phyloP scores from a whole-genome alignment of 2,797 vertebrate genomes.

The Cephalopachus bancanus region DNA sequence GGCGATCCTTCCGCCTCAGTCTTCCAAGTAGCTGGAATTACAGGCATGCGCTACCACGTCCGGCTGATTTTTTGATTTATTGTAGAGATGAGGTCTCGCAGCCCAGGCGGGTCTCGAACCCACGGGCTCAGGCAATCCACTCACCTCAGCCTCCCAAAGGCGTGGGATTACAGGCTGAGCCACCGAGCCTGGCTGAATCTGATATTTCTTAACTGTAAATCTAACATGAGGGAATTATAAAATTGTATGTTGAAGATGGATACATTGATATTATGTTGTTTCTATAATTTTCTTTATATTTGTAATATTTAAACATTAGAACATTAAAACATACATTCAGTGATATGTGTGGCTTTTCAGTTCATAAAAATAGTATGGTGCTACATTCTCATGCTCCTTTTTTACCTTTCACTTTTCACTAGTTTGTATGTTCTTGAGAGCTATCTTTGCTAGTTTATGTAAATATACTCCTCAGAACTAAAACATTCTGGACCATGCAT shows the following conservation, averaged over 20 bases:
- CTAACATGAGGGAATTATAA: conserved; percentile 14
- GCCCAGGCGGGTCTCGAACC: too few species aligned
- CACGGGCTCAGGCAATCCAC: too few species aligned
- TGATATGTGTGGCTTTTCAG: neutral
- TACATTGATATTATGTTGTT: conserved; percentile 6
- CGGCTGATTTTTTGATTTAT: too few species aligned
- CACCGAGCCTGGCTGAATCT: neutral
- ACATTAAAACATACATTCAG: neutral
- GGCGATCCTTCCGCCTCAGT: too few species aligned
- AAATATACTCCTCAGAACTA: conserved; percentile 4
- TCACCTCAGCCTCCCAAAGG: too few species aligned
- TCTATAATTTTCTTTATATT: neutral
- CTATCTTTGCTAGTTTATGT: neutral
- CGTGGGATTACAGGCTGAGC: too few species aligned
- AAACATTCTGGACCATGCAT: neutral
- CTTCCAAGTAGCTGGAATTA: too few species aligned
- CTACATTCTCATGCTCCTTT: neutral
- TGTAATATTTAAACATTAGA: conserved; percentile 35
- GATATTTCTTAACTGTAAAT: neutral
- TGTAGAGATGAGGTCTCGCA: too few species aligned
- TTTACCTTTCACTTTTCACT: neutral
- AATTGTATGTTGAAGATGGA: conserved; percentile 22
- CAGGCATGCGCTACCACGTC: too few species aligned
- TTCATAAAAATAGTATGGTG: neutral
- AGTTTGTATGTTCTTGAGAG: conserved; percentile 3